A percentile compares a stretch with the other conserved stretches of the same genome.
Conservation (phyloP, 2,888 invertebrate species). For the Eudemis profundana region DNA sequence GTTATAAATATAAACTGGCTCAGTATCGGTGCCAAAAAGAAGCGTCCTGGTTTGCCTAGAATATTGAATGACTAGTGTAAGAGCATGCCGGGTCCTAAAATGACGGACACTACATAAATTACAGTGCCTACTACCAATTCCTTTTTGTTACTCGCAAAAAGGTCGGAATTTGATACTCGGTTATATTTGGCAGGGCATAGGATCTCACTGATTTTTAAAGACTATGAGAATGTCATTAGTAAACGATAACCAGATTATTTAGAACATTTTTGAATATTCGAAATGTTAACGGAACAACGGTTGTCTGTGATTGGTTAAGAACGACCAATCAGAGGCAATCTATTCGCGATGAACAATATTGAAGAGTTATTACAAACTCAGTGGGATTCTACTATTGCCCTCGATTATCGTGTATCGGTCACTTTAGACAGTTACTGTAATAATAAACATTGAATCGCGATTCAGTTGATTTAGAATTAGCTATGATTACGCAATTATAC, state of each 20-base stretch:
- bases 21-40: constrained; percentile 26
- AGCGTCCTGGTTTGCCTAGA: constrained; percentile 14
- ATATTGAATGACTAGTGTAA: constrained; percentile 30
- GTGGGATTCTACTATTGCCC: constrained; percentile 10
- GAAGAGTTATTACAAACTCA: no score
- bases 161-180: constrained; percentile 13
- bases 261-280: neutral
- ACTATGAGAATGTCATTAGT: no score
- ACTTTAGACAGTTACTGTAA: constrained; percentile 23
- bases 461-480: constrained; percentile 27
- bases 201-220: constrained; percentile 14
- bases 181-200: neutral
- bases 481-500: constrained; percentile 17
- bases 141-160: constrained; percentile 31
- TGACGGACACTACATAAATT: constrained; percentile 28
- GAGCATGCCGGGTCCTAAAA: constrained; percentile 23
- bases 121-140: constrained; percentile 41
- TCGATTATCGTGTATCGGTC: constrained; percentile 6
- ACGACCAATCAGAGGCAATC: neutral
- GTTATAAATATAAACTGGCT: neutral
- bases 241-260: no score
- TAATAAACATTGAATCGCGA: constrained; percentile 22
- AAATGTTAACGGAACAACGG: neutral
- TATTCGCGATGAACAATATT: neutral
- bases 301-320: neutral